Evolutionary conservation across 2,113 vertebrate genomes (phyloP).

Genomic region (Sterrhoptilus dennistouni): DNA sequence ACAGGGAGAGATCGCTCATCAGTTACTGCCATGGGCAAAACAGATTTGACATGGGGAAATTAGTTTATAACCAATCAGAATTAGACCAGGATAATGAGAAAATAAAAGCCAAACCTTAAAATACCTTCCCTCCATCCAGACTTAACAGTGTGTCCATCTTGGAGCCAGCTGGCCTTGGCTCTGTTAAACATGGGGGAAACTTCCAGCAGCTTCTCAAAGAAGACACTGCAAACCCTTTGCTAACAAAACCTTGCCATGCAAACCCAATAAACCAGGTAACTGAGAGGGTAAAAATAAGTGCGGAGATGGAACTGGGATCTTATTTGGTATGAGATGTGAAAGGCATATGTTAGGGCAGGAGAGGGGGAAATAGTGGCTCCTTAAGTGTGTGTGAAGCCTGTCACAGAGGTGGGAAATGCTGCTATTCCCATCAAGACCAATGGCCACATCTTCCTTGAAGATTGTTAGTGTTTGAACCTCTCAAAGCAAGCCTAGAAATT

Average conservation of each 20-base stretch:
- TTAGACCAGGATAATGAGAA: not conserved
- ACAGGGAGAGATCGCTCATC: not conserved
- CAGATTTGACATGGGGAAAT: not conserved
- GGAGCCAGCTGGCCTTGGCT: not conserved
- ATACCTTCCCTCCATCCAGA: not conserved
- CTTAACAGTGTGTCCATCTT: rapidly evolving
- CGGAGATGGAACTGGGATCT: not conserved
- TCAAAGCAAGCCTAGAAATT: not conserved
- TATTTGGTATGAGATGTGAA: not conserved
- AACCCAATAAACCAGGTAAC: not conserved
- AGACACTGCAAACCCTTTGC: too few species aligned
- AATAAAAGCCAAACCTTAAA: not conserved
- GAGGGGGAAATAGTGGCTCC: not conserved
- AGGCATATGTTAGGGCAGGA: not conserved
- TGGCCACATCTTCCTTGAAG: not conserved
- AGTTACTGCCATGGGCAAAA: not conserved
- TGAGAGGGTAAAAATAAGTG: not conserved
- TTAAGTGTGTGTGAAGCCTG: rapidly evolving
- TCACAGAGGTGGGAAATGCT: not conserved
- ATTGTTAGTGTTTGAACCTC: not conserved
- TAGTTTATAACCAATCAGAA: not conserved
- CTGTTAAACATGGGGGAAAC: not conserved
- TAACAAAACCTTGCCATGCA: not conserved
- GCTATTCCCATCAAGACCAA: not conserved
- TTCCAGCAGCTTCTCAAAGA: not conserved